A percentile compares a stretch with the other conserved stretches of the same genome.
phyloP scores from a whole-genome alignment of 1,140 invertebrate genomes.

The Lamellibrachia luymesi region DNA sequence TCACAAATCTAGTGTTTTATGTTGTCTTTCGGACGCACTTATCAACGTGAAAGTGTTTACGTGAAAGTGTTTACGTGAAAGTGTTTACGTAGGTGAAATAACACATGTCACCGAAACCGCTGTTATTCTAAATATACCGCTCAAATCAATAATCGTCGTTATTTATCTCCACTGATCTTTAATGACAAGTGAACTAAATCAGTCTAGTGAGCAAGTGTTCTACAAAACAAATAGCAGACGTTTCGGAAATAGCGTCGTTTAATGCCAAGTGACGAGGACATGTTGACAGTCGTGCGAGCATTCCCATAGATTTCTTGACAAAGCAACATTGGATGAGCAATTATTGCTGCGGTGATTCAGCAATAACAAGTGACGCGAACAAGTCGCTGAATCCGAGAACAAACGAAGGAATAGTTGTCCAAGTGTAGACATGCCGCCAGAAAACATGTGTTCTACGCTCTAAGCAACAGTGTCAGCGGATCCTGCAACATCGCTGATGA shows the following conservation, averaged over 20 bases:
- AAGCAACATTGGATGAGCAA: not conserved
- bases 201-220: too few species aligned
- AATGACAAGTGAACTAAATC: too few species aligned
- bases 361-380: not conserved
- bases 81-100: not conserved
- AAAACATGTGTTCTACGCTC: too few species aligned
- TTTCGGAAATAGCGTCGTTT: not conserved
- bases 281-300: not conserved
- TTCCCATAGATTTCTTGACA: not conserved
- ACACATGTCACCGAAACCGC: not conserved
- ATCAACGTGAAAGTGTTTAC: not conserved
- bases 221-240: not conserved
- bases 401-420: not conserved
- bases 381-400: not conserved
- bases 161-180: too few species aligned
- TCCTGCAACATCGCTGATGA: too few species aligned
- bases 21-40: not conserved
- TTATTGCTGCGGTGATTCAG: not conserved
- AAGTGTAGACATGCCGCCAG: too few species aligned
- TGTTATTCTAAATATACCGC: not conserved
- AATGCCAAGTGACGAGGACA: not conserved
- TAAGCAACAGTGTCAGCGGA: too few species aligned
- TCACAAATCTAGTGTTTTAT: not conserved
- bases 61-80: not conserved
- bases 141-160: too few species aligned